These are phyloP conservation scores for Lapara coniferarum DNA, from an alignment of 2,888 invertebrate genomes.

Conservation along the genomic window DNA sequence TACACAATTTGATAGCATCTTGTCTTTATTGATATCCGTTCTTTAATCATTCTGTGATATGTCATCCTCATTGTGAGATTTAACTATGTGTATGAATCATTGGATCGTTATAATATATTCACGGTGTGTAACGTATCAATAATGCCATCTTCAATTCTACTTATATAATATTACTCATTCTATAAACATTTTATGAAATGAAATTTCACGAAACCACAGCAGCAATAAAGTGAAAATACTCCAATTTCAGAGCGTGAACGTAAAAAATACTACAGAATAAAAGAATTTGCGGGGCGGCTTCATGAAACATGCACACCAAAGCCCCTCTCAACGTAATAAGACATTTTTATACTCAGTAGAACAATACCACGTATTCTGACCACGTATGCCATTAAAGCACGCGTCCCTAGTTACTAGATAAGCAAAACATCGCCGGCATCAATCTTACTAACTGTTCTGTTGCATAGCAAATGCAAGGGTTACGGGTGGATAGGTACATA, in stretches of 20 bases:
- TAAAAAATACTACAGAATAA: constrained; percentile 4
- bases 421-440: constrained; percentile 45
- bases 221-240: constrained; percentile 4
- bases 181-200: too few species aligned
- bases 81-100: too few species aligned
- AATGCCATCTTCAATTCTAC: too few species aligned
- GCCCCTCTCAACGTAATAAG: constrained; percentile 26
- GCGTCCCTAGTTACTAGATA: constrained; percentile 31
- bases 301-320: constrained; percentile 25
- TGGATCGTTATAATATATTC: too few species aligned
- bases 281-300: constrained; percentile 13
- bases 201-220: neutral
- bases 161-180: too few species aligned
- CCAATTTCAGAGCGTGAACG: neutral
- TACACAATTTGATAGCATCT: too few species aligned
- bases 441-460: constrained; percentile 40
- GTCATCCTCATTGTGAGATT: too few species aligned
- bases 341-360: constrained; percentile 21
- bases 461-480: constrained; percentile 41
- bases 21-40: too few species aligned
- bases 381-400: constrained; percentile 34
- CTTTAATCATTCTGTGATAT: too few species aligned
- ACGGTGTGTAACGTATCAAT: too few species aligned
- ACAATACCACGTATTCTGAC: constrained; percentile 33
- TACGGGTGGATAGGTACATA: constrained; percentile 36